phyloP scores from a whole-genome alignment of 2,797 vertebrate species.

The Adelosebastes latens region DNA sequence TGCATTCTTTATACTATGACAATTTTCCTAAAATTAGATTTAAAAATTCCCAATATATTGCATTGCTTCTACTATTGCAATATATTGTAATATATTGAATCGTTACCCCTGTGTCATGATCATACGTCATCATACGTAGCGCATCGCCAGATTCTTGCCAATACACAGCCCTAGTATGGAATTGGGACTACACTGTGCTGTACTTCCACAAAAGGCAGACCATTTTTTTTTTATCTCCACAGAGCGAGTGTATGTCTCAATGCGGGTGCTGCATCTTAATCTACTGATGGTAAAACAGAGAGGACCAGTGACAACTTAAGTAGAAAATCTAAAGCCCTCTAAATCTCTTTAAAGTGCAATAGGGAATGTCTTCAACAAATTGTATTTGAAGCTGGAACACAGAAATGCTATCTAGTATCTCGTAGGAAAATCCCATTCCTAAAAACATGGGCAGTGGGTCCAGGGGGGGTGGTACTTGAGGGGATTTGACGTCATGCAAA shows the following conservation, averaged over 20 bases:
- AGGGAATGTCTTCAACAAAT: slow-evolving; percentile 23
- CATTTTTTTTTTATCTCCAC: slow-evolving; percentile 6
- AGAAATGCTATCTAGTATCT: slow-evolving; percentile 23
- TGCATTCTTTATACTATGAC: too few species aligned
- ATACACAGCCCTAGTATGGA: neutral
- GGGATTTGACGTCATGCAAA: slow-evolving; percentile 63
- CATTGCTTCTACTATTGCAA: too few species aligned
- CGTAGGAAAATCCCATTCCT: slow-evolving; percentile 61
- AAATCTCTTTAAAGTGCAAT: slow-evolving; percentile 47
- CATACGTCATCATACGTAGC: too few species aligned
- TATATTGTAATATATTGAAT: too few species aligned
- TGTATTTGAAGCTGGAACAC: slow-evolving; percentile 25
- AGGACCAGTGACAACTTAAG: slow-evolving; percentile 46
- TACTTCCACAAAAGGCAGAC: slow-evolving; percentile 6
- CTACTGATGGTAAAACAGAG: slow-evolving; percentile 43
- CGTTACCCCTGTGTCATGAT: too few species aligned
- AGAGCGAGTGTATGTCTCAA: slow-evolving; percentile 3
- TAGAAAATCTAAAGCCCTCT: slow-evolving; percentile 38
- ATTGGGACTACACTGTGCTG: neutral
- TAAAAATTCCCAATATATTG: too few species aligned
- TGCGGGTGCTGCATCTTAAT: slow-evolving; percentile 41
- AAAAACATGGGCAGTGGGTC: slow-evolving; percentile 38
- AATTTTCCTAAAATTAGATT: too few species aligned
- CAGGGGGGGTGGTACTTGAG: slow-evolving; percentile 39
- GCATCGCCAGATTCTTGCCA: too few species aligned